Evolutionary conservation across 2,797 vertebrate genomes (phyloP).

Genomic region (Schizopygopsis pylzovi): DNA sequence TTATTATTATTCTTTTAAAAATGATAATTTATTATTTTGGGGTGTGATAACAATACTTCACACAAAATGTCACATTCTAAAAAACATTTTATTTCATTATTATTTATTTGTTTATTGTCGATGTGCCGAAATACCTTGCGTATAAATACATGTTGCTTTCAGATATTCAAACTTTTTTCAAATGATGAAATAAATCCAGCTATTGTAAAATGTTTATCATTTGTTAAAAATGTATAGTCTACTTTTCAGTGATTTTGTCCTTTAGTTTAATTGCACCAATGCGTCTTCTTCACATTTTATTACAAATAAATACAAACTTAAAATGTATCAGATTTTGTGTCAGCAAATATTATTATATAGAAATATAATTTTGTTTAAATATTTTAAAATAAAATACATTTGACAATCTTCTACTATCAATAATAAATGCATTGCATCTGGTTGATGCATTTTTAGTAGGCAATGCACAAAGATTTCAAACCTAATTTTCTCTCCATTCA

Average conservation of each 20-base stretch:
- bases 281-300: not conserved
- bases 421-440: not conserved
- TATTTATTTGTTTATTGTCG: not conserved
- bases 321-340: not conserved
- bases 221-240: not conserved
- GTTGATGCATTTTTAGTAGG: not conserved
- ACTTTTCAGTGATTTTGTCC: not conserved
- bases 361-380: not conserved
- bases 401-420: not conserved
- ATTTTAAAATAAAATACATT: not conserved
- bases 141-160: not conserved
- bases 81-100: not conserved
- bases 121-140: not conserved
- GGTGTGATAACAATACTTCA: not conserved
- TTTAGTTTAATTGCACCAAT: not conserved
- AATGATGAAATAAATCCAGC: not conserved
- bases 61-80: not conserved
- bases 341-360: not conserved
- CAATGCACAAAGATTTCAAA: slow-evolving; percentile 17
- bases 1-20: not conserved
- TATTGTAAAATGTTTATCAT: not conserved
- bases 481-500: slow-evolving; percentile 13
- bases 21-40: not conserved
- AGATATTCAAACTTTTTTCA: not conserved
- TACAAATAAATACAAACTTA: not conserved